Evolutionary conservation across 2,888 invertebrate genomes (phyloP).

Genomic region (Phyto melanocephala): DNA sequence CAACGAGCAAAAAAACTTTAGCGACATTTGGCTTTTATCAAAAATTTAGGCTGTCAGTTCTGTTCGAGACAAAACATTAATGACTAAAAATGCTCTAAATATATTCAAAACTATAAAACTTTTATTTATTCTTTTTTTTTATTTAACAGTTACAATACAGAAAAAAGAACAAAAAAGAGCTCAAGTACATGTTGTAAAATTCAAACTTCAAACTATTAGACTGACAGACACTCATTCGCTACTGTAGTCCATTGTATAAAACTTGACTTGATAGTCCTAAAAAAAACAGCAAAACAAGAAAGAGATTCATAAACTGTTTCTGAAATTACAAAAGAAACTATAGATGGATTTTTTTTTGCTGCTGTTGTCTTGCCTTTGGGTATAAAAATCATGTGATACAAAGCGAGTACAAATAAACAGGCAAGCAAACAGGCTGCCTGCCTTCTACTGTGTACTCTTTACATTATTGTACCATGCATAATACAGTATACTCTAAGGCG

Average conservation of each 20-base stretch:
- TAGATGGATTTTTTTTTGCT: conserved; percentile 26
- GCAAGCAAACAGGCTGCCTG: conserved; percentile 25
- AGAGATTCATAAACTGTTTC: conserved; percentile 59
- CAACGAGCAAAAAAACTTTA: conserved; percentile 28
- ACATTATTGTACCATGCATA: conserved; percentile 19
- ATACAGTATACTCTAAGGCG: conserved; percentile 51
- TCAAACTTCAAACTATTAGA: conserved; percentile 52
- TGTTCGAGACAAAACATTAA: conserved; percentile 26
- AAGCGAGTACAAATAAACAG: conserved; percentile 1
- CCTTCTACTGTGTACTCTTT: conserved; percentile 9
- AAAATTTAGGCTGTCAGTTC: conserved; percentile 43
- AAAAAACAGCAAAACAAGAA: neutral
- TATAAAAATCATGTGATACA: conserved; percentile 50
- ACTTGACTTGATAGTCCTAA: conserved; percentile 51
- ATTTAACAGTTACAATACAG: conserved; percentile 3
- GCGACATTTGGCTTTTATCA: conserved; percentile 54
- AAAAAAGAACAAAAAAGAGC: conserved; percentile 5
- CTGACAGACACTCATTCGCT: conserved; percentile 46
- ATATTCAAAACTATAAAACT: conserved; percentile 18
- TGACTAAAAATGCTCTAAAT: neutral
- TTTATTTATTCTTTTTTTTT: conserved; percentile 14
- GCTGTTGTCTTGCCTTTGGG: conserved; percentile 41
- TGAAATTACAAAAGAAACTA: conserved; percentile 49
- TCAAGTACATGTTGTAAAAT: conserved; percentile 52
- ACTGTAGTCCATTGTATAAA: conserved; percentile 47